These are phyloP conservation scores for Mactromeris polynyma DNA, from an alignment of 2,888 invertebrate species.

Conservation along the genomic window DNA sequence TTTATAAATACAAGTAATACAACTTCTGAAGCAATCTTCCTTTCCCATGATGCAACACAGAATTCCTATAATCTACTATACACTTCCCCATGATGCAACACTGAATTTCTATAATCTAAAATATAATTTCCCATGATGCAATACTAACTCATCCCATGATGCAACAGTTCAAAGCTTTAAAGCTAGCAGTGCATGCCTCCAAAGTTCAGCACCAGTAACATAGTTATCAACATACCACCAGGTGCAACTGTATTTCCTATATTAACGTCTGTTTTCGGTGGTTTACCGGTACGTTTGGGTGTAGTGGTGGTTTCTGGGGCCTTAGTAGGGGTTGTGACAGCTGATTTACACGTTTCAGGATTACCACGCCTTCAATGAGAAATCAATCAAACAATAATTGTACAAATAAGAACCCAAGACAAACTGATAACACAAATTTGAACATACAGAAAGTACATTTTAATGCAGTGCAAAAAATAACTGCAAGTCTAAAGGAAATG, in stretches of 20 bases:
- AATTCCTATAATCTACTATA: background rate
- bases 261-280: background rate
- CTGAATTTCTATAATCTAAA: background rate
- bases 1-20: background rate
- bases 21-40: background rate
- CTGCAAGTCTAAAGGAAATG: no score
- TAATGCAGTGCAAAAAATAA: no score
- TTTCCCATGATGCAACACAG: background rate
- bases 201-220: conserved; percentile 36
- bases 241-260: background rate
- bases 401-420: background rate
- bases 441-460: no score
- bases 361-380: conserved; percentile 30
- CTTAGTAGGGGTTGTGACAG: background rate
- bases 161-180: conserved; percentile 19
- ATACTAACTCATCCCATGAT: background rate
- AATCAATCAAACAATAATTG: background rate
- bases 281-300: background rate
- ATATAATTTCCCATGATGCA: conserved; percentile 4
- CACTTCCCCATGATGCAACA: background rate
- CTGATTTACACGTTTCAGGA: conserved; percentile 20
- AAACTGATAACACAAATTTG: background rate
- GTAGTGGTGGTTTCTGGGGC: background rate
- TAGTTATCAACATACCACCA: conserved; percentile 55
- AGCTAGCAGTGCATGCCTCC: conserved; percentile 36